Percentiles rank a stretch among this genome's conserved stretches.
phyloP scores from a whole-genome alignment of 2,888 invertebrate genomes.

The Globia sparganii region DNA sequence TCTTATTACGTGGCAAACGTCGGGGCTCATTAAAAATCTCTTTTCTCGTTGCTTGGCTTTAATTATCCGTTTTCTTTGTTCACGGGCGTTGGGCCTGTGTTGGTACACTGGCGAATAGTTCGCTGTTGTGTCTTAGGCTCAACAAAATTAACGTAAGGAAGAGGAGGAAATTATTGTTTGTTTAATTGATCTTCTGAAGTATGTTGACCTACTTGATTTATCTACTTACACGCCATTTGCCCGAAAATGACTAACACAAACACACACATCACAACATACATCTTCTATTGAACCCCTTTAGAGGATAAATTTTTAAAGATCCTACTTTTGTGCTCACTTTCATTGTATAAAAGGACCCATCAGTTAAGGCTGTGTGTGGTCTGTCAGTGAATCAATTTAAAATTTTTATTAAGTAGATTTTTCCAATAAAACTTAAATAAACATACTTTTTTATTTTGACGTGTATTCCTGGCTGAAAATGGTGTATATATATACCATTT shows the following conservation, averaged over 20 bases:
- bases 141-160: conserved; percentile 60
- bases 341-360: no score
- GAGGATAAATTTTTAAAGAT: neutral
- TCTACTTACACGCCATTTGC: no score
- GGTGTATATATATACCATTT: no score
- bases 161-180: conserved; percentile 38
- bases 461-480: no score
- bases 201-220: conserved; percentile 28
- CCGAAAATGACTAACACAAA: neutral
- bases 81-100: conserved; percentile 79
- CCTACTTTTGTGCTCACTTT: no score
- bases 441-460: neutral
- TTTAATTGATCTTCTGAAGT: conserved; percentile 47
- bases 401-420: neutral
- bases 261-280: neutral
- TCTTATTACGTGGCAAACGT: conserved; percentile 85
- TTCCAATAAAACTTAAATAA: neutral
- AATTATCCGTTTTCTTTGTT: conserved; percentile 90
- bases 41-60: conserved; percentile 86
- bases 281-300: neutral
- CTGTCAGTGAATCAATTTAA: neutral
- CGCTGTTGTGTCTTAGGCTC: conserved; percentile 70
- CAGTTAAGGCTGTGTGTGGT: no score
- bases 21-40: conserved; percentile 88
- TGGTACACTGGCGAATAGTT: conserved; percentile 78